Evolutionary conservation across 2,797 vertebrate genomes (phyloP).

Genomic region (Sitta carolinensis): DNA sequence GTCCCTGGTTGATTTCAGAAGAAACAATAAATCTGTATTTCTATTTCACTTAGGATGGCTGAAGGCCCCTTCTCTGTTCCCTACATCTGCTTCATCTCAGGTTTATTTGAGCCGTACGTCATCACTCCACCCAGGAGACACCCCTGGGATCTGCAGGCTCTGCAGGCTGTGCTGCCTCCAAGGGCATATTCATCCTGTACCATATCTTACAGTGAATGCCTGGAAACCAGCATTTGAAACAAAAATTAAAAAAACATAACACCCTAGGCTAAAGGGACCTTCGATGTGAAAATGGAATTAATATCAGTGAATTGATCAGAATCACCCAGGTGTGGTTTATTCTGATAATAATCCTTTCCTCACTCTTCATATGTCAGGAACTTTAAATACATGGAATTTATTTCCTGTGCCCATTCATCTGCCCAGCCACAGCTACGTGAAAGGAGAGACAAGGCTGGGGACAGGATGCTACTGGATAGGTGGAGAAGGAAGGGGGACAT

Average conservation of each 20-base stretch:
- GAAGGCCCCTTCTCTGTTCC: background rate
- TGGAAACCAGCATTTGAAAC: background rate
- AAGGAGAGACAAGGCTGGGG: background rate
- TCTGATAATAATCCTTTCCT: background rate
- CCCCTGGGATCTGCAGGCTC: background rate
- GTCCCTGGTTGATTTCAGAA: background rate
- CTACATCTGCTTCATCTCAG: background rate
- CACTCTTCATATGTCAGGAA: rapidly evolving
- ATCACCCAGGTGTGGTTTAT: background rate
- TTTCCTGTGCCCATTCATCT: background rate
- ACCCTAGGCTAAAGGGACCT: background rate
- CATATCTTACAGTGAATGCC: background rate
- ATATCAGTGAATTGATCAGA: background rate
- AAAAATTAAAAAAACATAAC: background rate
- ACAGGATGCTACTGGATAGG: background rate
- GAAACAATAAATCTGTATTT: background rate
- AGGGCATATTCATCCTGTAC: background rate
- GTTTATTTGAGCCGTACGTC: background rate
- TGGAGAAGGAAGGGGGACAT: background rate
- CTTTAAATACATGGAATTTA: background rate
- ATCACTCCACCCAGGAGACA: background rate
- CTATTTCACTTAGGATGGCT: background rate
- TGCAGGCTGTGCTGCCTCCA: background rate
- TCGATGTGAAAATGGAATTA: background rate
- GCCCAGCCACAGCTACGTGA: background rate